These are phyloP conservation scores for Scylla paramamosain DNA, from an alignment of 1,140 invertebrate species.

Conservation along the genomic window DNA sequence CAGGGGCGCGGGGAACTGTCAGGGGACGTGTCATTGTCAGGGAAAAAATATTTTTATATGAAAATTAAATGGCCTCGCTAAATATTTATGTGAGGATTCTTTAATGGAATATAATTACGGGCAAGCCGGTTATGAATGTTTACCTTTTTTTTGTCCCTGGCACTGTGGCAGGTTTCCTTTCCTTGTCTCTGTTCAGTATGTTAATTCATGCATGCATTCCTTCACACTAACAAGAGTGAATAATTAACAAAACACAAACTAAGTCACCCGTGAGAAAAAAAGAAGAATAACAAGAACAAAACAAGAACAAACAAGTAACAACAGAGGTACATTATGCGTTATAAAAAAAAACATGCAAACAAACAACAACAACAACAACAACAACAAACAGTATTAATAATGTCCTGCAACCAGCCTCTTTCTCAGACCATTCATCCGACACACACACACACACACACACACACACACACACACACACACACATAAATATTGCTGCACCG, in stretches of 20 bases:
- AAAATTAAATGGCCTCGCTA: constrained; percentile 13
- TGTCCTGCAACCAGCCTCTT: not conserved
- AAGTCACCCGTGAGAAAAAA: not conserved
- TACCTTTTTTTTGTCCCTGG: not conserved
- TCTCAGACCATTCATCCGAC: not conserved
- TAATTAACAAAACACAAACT: not conserved
- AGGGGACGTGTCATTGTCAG: constrained; percentile 7
- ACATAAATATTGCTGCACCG: too few relatives aligned
- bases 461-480: not conserved
- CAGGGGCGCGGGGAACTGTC: not conserved
- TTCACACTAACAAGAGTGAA: not conserved
- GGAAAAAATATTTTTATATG: constrained; percentile 1
- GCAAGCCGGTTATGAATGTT: not conserved
- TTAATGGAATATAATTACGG: not conserved
- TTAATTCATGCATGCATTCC: too few relatives aligned
- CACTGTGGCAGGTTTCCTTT: not conserved
- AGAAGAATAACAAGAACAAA: constrained; percentile 5
- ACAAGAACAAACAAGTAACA: not conserved
- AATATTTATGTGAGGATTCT: constrained; percentile 14
- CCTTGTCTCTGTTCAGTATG: not conserved
- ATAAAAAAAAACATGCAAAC: not conserved
- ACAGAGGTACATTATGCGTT: too few relatives aligned
- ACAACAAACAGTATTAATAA: not conserved
- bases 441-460: not conserved
- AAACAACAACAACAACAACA: not conserved